A percentile compares a stretch with the other conserved stretches of the same genome.
phyloP scores from a whole-genome alignment of 2,113 vertebrate species.

The Labeo rohita region DNA sequence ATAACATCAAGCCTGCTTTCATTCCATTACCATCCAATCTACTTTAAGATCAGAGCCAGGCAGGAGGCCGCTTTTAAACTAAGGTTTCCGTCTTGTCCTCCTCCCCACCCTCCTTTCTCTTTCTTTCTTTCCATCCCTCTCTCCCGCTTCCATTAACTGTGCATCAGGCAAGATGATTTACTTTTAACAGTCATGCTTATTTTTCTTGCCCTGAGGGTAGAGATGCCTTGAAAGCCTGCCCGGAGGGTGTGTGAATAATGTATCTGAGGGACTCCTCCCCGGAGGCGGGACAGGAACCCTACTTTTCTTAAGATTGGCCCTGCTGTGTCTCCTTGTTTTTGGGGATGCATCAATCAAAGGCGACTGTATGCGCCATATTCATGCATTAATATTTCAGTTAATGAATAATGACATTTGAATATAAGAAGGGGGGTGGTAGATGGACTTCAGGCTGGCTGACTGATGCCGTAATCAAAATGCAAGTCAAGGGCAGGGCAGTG shows the following conservation, averaged over 20 bases:
- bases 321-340: constrained; percentile 95
- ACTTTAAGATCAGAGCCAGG: constrained; percentile 79
- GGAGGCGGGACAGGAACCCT: constrained; percentile 90
- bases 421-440: constrained; percentile 55
- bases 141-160: constrained; percentile 93
- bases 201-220: constrained; percentile 94
- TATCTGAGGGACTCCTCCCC: constrained; percentile 98
- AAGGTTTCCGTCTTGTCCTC: constrained; percentile 82
- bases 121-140: constrained; percentile 67
- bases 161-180: constrained; percentile 99
- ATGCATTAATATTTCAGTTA: constrained; percentile 98
- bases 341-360: constrained; percentile 96
- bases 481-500: constrained; percentile 14
- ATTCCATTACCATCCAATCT: constrained; percentile 77
- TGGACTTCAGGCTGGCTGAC: constrained; percentile 42
- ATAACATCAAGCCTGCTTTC: constrained; percentile 31
- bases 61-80: constrained; percentile 85
- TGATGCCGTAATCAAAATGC: constrained; percentile 72
- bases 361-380: constrained; percentile 89
- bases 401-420: constrained; percentile 91
- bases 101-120: constrained; percentile 58
- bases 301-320: constrained; percentile 95
- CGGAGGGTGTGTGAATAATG: constrained; percentile 99
- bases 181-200: constrained; percentile 99
- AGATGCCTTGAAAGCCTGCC: constrained; percentile 99